A percentile compares a stretch with the other conserved stretches of the same genome.
These are phyloP conservation scores for Manis pentadactyla DNA, from an alignment of 2,797 vertebrate genomes.

Conservation along the genomic window DNA sequence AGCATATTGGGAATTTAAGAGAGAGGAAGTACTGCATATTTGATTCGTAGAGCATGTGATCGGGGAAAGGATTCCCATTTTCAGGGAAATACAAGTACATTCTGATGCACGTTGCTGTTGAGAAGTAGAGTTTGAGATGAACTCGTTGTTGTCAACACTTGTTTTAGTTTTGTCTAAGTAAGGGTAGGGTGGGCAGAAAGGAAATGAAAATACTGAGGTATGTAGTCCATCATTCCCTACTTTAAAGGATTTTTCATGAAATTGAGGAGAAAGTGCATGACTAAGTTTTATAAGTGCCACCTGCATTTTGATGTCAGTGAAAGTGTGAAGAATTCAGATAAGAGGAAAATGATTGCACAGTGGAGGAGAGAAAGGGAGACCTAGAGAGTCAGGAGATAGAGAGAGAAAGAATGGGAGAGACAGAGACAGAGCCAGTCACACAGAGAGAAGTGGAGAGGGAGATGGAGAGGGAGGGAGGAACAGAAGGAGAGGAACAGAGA, in stretches of 20 bases:
- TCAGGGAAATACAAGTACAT: background rate
- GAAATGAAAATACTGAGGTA: background rate
- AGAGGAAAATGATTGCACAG: background rate
- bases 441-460: background rate
- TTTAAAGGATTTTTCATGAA: background rate
- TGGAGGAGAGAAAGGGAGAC: background rate
- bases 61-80: background rate
- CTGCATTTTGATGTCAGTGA: background rate
- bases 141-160: background rate
- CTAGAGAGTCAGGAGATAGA: background rate
- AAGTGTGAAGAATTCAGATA: background rate
- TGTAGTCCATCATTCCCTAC: background rate
- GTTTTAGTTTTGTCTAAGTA: background rate
- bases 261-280: background rate
- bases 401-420: background rate
- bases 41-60: background rate
- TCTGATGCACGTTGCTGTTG: background rate
- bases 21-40: background rate
- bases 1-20: background rate
- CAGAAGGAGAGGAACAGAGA: background rate
- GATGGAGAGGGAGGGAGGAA: background rate
- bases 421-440: background rate
- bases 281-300: background rate
- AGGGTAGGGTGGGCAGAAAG: background rate
- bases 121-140: background rate